Evolutionary conservation across 2,888 invertebrate species (phyloP).

Genomic region (Amaurobius ferox): DNA sequence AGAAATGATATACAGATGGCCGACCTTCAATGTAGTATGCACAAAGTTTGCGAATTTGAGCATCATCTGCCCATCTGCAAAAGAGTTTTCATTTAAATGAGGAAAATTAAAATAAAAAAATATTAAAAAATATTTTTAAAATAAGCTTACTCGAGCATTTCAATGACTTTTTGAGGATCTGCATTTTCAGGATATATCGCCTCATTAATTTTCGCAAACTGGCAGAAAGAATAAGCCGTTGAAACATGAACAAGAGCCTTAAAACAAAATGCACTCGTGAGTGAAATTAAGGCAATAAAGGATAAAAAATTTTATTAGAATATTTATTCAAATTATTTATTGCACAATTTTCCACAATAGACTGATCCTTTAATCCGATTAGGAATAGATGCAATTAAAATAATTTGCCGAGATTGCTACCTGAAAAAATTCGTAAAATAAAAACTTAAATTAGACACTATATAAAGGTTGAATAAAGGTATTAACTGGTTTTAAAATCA

Average conservation of each 20-base stretch:
- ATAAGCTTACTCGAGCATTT: conserved; percentile 7
- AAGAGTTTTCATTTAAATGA: background rate
- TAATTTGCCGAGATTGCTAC: no score
- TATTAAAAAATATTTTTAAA: background rate
- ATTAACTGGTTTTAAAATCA: no score
- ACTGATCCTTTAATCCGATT: no score
- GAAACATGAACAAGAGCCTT: conserved; percentile 82
- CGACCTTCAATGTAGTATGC: conserved; percentile 79
- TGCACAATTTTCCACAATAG: no score
- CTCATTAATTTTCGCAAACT: conserved; percentile 82
- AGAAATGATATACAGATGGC: conserved; percentile 94
- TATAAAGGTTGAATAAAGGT: no score
- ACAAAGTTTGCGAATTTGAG: conserved; percentile 78
- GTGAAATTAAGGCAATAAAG: no score
- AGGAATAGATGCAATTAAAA: no score
- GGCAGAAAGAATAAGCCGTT: conserved; percentile 87
- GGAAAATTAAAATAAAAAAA: background rate
- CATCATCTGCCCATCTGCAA: conserved; percentile 79
- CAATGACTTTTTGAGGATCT: conserved; percentile 17
- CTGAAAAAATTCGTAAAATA: no score
- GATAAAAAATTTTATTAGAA: no score
- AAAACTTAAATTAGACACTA: no score
- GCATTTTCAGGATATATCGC: conserved; percentile 80
- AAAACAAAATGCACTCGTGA: no score
- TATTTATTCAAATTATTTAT: no score